Percentiles rank a stretch among this genome's conserved stretches.
Evolutionary conservation across 1,140 invertebrate species (phyloP).

Genomic region (Luehdorfia chinensis): DNA sequence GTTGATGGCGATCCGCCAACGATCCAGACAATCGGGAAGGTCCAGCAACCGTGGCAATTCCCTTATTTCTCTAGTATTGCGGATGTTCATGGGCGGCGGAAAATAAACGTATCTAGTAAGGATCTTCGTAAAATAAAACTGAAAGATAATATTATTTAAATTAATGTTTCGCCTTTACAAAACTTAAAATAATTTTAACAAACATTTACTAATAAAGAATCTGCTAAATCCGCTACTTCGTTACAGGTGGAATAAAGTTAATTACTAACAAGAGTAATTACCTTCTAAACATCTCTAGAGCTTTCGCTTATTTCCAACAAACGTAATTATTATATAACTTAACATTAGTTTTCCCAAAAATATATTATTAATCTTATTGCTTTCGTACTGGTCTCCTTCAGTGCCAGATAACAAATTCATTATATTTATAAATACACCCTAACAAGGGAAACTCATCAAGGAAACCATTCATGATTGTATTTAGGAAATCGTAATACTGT

Average conservation of each 20-base stretch:
- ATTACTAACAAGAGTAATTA: conserved; percentile 14
- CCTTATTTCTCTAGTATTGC: too few species aligned
- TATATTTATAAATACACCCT: not conserved
- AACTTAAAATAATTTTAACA: too few species aligned
- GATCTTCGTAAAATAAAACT: too few species aligned
- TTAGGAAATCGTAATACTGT: not conserved
- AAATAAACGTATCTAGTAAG: too few species aligned
- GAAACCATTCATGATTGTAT: not conserved
- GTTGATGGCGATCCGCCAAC: too few species aligned
- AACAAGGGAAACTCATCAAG: not conserved
- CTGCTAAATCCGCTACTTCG: conserved; percentile 1
- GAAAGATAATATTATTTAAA: too few species aligned
- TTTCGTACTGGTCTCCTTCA: not conserved
- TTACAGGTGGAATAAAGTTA: conserved; percentile 11
- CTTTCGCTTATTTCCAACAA: conserved; percentile 11
- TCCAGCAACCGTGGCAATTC: too few species aligned
- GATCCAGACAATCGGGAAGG: too few species aligned
- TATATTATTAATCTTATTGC: conserved; percentile 5
- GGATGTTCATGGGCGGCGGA: too few species aligned
- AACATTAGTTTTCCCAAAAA: conserved; percentile 12
- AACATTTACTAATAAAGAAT: too few species aligned
- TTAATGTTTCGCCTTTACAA: too few species aligned
- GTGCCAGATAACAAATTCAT: conserved; percentile 2
- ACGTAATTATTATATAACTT: conserved; percentile 15
- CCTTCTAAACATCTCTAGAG: conserved; percentile 3